These are phyloP conservation scores for Harlomillsia oculata DNA, from an alignment of 1,140 invertebrate genomes.

Conservation along the genomic window DNA sequence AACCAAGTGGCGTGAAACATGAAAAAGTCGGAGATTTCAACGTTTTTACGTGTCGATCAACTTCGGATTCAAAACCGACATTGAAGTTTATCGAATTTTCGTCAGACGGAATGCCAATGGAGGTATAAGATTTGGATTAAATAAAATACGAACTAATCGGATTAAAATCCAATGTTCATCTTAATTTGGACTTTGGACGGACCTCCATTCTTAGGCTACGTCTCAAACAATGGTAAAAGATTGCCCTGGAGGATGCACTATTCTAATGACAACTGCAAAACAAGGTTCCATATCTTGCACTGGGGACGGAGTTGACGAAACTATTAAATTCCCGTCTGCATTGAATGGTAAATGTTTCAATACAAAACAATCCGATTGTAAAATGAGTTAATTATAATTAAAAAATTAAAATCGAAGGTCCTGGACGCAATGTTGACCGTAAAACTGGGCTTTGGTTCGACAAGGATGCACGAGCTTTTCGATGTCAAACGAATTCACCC, in stretches of 20 bases:
- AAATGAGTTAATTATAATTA: too few relatives aligned
- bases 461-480: background rate
- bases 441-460: slow-evolving; percentile 15
- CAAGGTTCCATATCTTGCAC: slow-evolving; percentile 8
- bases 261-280: slow-evolving; percentile 7
- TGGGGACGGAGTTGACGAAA: slow-evolving; percentile 17
- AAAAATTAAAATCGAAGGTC: too few relatives aligned
- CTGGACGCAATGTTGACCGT: background rate
- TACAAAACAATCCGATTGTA: too few relatives aligned
- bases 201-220: too few relatives aligned
- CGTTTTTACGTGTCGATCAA: slow-evolving; percentile 15
- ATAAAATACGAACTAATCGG: too few relatives aligned
- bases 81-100: slow-evolving; percentile 11
- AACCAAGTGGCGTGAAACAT: slow-evolving; percentile 9
- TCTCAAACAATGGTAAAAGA: slow-evolving; percentile 10
- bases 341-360: background rate
- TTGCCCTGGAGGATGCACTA: slow-evolving; percentile 7
- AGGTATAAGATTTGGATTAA: too few relatives aligned
- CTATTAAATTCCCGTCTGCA: slow-evolving; percentile 1
- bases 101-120: background rate
- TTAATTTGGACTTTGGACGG: too few relatives aligned
- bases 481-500: slow-evolving; percentile 11
- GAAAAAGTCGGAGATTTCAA: slow-evolving; percentile 20
- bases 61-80: background rate
- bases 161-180: too few relatives aligned